phyloP scores from a whole-genome alignment of 2,888 invertebrate species.

The Zaprionus lineosus region DNA sequence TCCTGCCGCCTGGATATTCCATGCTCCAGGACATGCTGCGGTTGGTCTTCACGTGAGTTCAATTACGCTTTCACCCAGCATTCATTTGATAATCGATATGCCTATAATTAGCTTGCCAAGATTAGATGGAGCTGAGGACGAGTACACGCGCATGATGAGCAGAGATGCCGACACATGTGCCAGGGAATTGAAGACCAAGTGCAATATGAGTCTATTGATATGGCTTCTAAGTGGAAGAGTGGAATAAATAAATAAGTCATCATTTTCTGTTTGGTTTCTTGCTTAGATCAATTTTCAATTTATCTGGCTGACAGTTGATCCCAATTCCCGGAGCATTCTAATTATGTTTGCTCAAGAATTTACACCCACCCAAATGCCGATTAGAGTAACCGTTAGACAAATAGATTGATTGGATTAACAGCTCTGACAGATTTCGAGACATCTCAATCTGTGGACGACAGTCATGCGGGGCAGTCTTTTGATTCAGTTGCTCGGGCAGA shows the following conservation, averaged over 20 bases:
- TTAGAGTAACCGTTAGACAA: slow-evolving; percentile 10
- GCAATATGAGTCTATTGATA: slow-evolving; percentile 61
- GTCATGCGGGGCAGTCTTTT: slow-evolving; percentile 47
- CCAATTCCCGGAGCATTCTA: neutral
- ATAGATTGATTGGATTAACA: slow-evolving; percentile 11
- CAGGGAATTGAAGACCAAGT: slow-evolving; percentile 47
- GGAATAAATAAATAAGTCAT: slow-evolving; percentile 11
- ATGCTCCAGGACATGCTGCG: slow-evolving; percentile 87
- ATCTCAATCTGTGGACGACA: slow-evolving; percentile 57
- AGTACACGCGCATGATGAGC: slow-evolving; percentile 51
- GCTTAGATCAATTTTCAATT: neutral
- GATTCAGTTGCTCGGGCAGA: slow-evolving; percentile 26
- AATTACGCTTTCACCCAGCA: no score
- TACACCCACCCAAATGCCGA: slow-evolving; percentile 21
- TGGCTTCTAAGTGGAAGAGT: slow-evolving; percentile 56
- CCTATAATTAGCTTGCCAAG: slow-evolving; percentile 45
- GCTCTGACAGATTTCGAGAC: slow-evolving; percentile 3
- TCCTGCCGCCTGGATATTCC: slow-evolving; percentile 86
- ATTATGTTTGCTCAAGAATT: slow-evolving; percentile 48
- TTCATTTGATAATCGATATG: neutral
- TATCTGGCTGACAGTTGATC: neutral
- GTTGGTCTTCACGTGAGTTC: slow-evolving; percentile 86
- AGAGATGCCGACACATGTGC: slow-evolving; percentile 43
- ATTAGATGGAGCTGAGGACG: slow-evolving; percentile 57
- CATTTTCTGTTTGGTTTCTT: neutral